A percentile compares a stretch with the other conserved stretches of the same genome.
Conservation (phyloP, 2,888 invertebrate species). For the Xestia c-nigrum region DNA sequence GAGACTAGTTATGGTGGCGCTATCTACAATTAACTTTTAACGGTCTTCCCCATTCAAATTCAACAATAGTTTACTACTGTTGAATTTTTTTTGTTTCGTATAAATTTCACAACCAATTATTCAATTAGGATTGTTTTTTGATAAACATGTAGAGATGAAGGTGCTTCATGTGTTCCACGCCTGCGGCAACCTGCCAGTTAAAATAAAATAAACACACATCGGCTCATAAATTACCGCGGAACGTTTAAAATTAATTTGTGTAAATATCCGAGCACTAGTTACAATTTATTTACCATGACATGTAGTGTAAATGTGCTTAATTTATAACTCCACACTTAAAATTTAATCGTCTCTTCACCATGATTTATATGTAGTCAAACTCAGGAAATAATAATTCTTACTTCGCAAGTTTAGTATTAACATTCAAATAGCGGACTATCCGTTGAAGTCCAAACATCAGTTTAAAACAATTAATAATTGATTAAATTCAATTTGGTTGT, state of each 20-base stretch:
- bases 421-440: constrained; percentile 1
- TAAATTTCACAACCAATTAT: neutral
- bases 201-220: constrained; percentile 57
- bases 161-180: neutral
- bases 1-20: too few species aligned
- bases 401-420: neutral
- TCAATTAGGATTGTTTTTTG: constrained; percentile 11
- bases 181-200: constrained; percentile 12
- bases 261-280: constrained; percentile 50
- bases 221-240: constrained; percentile 52
- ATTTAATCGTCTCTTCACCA: constrained; percentile 27
- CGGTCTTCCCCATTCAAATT: too few species aligned
- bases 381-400: constrained; percentile 13
- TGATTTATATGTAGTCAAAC: constrained; percentile 42
- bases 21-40: too few species aligned
- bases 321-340: constrained; percentile 43
- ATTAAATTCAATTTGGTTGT: constrained; percentile 63
- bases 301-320: constrained; percentile 44
- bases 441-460: constrained; percentile 22
- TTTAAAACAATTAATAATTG: constrained; percentile 59
- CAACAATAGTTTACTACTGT: too few species aligned
- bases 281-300: constrained; percentile 50
- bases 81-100: neutral
- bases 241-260: constrained; percentile 60
- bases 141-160: neutral